Conservation (phyloP, 2,888 invertebrate genomes). For the Caenorhabditis uteleia region DNA sequence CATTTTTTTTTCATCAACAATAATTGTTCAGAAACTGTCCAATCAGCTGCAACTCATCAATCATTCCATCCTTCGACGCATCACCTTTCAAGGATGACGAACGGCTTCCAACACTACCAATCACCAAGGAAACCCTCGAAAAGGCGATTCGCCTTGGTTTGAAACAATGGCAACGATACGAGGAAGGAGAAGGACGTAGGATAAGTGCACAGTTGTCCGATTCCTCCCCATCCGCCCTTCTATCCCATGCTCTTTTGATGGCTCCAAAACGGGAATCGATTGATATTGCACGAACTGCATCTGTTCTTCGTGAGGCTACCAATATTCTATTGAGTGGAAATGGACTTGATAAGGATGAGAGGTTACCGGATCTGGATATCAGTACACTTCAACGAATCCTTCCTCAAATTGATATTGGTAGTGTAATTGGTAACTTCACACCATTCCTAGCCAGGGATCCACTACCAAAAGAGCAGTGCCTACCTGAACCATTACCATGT, state of each 20-base stretch:
- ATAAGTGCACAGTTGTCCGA: conserved; percentile 32
- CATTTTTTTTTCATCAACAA: conserved; percentile 1
- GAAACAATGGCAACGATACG: conserved; percentile 60
- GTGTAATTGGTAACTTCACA: conserved; percentile 64
- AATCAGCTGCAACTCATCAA: conserved; percentile 59
- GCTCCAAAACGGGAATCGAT: conserved; percentile 67
- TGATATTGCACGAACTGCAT: conserved; percentile 65
- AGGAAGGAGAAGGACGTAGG: conserved; percentile 55
- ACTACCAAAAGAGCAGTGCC: conserved; percentile 59
- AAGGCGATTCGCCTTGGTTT: conserved; percentile 65
- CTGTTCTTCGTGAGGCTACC: conserved; percentile 66
- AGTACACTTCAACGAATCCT: conserved; percentile 62
- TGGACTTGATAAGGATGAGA: conserved; percentile 56
- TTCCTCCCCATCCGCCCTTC: conserved; percentile 45
- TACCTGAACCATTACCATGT: conserved; percentile 68
- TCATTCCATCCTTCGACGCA: conserved; percentile 53
- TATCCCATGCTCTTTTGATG: conserved; percentile 65
- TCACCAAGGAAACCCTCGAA: conserved; percentile 64
- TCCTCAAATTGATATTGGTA: conserved; percentile 64
- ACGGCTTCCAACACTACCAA: conserved; percentile 60
- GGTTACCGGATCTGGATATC: conserved; percentile 63
- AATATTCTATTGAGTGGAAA: conserved; percentile 62
- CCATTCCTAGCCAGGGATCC: conserved; percentile 57
- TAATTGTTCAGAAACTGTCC: conserved; percentile 61
- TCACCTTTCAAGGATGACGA: conserved; percentile 63